Evolutionary conservation across 1,140 invertebrate genomes (phyloP).

Genomic region (Drosophila nigrodunni): DNA sequence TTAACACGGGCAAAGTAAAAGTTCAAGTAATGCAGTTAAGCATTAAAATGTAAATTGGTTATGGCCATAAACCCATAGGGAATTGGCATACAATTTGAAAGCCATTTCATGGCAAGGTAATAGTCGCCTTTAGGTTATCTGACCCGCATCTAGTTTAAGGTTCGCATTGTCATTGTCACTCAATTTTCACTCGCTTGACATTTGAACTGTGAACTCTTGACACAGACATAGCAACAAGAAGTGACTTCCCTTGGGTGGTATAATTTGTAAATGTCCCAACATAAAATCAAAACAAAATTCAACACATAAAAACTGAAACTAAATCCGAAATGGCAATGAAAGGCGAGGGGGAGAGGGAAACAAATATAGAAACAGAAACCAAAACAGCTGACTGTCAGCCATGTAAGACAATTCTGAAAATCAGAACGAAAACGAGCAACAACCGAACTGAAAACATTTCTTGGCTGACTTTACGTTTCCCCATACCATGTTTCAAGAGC

Average conservation of each 20-base stretch:
- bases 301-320: constrained; percentile 29
- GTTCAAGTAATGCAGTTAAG: constrained; percentile 3
- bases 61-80: background rate
- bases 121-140: constrained; percentile 14
- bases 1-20: background rate
- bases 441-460: background rate
- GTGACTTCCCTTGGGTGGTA: constrained; percentile 36
- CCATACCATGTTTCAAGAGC: background rate
- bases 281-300: constrained; percentile 38
- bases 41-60: constrained; percentile 1
- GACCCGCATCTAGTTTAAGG: constrained; percentile 29
- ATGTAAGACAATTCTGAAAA: constrained; percentile 35
- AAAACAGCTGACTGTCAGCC: constrained; percentile 38
- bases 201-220: constrained; percentile 61
- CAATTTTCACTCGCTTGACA: constrained; percentile 61
- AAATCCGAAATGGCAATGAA: constrained; percentile 23
- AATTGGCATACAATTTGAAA: constrained; percentile 19
- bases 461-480: constrained; percentile 8
- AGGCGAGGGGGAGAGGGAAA: constrained; percentile 27
- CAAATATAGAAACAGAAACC: constrained; percentile 26
- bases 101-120: constrained; percentile 24
- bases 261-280: constrained; percentile 71
- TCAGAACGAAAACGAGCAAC: background rate
- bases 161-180: constrained; percentile 70
- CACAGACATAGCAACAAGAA: constrained; percentile 41